Conservation (phyloP, 2,113 vertebrate species). For the human (Homo sapiens) region GRCh38 chr18:39649001-39649500, state of each 20-base stretch:
- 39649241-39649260: background rate
- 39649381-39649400: background rate
- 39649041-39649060: background rate
- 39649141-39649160: constrained; percentile 12
- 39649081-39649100: background rate
- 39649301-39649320: constrained; percentile 31
- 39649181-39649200: background rate
- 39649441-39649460: background rate
- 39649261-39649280: constrained; percentile 21
- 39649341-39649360: background rate
- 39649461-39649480: background rate
- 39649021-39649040: background rate
- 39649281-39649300: background rate
- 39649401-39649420: background rate
- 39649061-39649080: background rate
- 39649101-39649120: constrained; percentile 6
- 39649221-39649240: background rate
- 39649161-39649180: background rate
- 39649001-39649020: background rate
- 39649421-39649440: background rate
- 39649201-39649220: background rate
- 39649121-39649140: background rate
- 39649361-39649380: background rate
- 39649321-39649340: background rate
- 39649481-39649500: background rate